phyloP scores from a whole-genome alignment of 2,888 invertebrate species.

The Theristus sp. region DNA sequence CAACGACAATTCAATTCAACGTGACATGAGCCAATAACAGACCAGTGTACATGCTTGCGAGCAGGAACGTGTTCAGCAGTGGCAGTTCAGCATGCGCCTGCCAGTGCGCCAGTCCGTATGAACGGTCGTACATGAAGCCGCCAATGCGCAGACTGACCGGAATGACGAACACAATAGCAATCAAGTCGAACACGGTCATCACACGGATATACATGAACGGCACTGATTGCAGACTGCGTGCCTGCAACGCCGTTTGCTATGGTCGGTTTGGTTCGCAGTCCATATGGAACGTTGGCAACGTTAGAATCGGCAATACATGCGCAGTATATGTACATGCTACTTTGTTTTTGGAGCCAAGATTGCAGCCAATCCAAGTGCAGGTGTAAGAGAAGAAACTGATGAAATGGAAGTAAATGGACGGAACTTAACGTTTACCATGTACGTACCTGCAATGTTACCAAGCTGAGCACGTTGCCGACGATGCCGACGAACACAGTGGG shows the following conservation, averaged over 20 bases:
- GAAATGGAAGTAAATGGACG: too few relatives aligned
- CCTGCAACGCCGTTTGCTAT: constrained; percentile 46
- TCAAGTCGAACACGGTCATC: constrained; percentile 54
- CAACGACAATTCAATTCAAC: too few relatives aligned
- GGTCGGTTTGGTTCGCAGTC: too few relatives aligned
- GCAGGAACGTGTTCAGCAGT: constrained; percentile 47
- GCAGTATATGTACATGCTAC: too few relatives aligned
- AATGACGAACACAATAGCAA: constrained; percentile 39
- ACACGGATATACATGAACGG: constrained; percentile 57
- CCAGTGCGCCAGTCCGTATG: constrained; percentile 30
- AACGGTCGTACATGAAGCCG: constrained; percentile 5
- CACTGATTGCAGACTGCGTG: constrained; percentile 55
- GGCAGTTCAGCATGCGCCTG: constrained; percentile 51
- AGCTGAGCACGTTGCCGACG: constrained; percentile 55
- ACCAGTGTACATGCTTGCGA: constrained; percentile 21
- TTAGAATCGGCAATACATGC: too few relatives aligned
- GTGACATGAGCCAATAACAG: too few relatives aligned
- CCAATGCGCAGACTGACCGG: not conserved
- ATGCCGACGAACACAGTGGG: constrained; percentile 52
- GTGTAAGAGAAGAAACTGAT: too few relatives aligned
- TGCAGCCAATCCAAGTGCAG: too few relatives aligned
- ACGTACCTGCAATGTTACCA: constrained; percentile 42
- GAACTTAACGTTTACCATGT: too few relatives aligned
- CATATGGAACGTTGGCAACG: too few relatives aligned
- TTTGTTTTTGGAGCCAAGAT: too few relatives aligned